Conservation (phyloP, 2,888 invertebrate species). For the Autographa gamma region DNA sequence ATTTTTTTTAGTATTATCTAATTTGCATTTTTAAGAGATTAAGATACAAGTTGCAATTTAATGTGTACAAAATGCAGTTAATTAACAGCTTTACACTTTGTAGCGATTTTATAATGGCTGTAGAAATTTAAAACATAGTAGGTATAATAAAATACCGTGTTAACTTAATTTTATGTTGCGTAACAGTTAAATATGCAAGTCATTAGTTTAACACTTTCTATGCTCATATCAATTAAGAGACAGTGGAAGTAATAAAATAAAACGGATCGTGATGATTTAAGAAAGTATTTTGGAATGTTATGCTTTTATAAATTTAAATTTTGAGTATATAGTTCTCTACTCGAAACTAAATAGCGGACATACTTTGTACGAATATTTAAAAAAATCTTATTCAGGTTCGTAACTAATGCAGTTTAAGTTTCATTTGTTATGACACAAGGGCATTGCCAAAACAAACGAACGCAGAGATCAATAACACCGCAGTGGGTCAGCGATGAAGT, state of each 20-base stretch:
- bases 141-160: constrained; percentile 28
- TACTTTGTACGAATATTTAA: not conserved
- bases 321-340: not conserved
- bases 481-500: constrained; percentile 46
- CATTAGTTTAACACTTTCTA: constrained; percentile 48
- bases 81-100: constrained; percentile 14
- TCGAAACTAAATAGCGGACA: not conserved
- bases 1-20: not conserved
- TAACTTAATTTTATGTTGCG: constrained; percentile 37
- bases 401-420: not conserved
- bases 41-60: not conserved
- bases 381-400: not conserved
- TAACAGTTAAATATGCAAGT: constrained; percentile 43
- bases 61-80: constrained; percentile 7
- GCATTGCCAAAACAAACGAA: constrained; percentile 32
- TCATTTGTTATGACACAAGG: constrained; percentile 50
- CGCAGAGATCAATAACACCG: constrained; percentile 39
- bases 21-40: not conserved
- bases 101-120: constrained; percentile 18
- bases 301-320: not conserved
- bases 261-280: not conserved
- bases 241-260: constrained; percentile 23
- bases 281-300: constrained; percentile 1
- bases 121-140: constrained; percentile 20
- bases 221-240: constrained; percentile 23